Conservation (phyloP, 2,888 invertebrate genomes). For the Prenolepis imparis region DNA sequence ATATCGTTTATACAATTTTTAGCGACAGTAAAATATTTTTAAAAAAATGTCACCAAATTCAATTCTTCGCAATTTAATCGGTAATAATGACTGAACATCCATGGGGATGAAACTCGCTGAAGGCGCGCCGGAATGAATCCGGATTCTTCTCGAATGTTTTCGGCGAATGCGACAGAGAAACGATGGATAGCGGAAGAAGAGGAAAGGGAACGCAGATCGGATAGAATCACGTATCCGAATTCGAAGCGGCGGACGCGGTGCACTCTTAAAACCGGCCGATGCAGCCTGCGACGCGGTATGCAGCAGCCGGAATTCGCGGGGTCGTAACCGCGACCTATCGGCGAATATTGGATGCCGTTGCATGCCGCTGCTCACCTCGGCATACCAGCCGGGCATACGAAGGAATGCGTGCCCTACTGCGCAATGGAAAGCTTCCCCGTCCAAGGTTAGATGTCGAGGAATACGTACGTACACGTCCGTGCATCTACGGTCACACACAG, state of each 20-base stretch:
- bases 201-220: slow-evolving; percentile 9
- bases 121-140: slow-evolving; percentile 22
- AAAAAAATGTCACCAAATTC: slow-evolving; percentile 2
- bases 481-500: slow-evolving; percentile 46
- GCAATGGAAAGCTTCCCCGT: slow-evolving; percentile 77
- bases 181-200: not conserved
- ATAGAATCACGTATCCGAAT: slow-evolving; percentile 59
- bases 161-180: slow-evolving; percentile 19
- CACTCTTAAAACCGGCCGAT: slow-evolving; percentile 72
- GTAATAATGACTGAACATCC: not conserved
- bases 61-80: slow-evolving; percentile 8
- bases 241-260: slow-evolving; percentile 60
- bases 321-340: slow-evolving; percentile 84
- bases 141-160: slow-evolving; percentile 49
- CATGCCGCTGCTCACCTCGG: slow-evolving; percentile 84
- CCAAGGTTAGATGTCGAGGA: slow-evolving; percentile 79
- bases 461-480: slow-evolving; percentile 55
- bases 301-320: slow-evolving; percentile 82
- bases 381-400: slow-evolving; percentile 82
- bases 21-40: not conserved
- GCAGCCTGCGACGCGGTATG: slow-evolving; percentile 71
- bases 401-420: slow-evolving; percentile 83
- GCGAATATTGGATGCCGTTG: slow-evolving; percentile 84
- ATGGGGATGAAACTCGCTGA: slow-evolving; percentile 28
- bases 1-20: not conserved